Base-by-base conservation (phyloP, 2,888 invertebrate species). In the Lochmaea crataegi region DNA sequence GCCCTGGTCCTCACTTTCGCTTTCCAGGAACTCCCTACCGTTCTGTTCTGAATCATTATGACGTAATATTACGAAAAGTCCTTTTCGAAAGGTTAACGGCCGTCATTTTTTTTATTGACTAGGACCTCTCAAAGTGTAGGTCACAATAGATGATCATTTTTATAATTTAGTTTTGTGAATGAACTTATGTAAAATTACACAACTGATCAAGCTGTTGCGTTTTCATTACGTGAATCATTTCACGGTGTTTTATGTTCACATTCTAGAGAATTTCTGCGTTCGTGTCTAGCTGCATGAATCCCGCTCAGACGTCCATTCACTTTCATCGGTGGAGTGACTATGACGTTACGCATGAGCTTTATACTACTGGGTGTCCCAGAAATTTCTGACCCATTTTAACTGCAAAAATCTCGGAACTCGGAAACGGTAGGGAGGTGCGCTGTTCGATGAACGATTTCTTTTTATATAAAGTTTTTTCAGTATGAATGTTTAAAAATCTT, bases 1-100 rank as follows among this genome's bases (percentile, higher is more conserved):
- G 77, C 73, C 57, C 71, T 11, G 18, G 64, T 12, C n/a, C 45
- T 26, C 22, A 64, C 51, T 60, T 65, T 63, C 61, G 16, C 12
- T 66, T 67, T 60, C 63, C 60, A 32, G 41, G 18, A 60, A 41
- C 18, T 32, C 42, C 61, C 42, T 18, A 18, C n/a, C 11, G 42
- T 12, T n/a, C 14, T 14, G 38, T 61, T 16, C 16, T 41, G 32
- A 16, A 14, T 42, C 42, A 42, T 16, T 38, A 12, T 63, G 32
- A 42, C 18, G 61, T 41, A 61, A 61, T 16, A 61, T 16, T 11
- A n/a, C 10, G 38, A 41, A 41, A 2, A 60, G 7, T 38, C 12
- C n/a, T 11, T 38, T 60, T n/a, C 32, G 3, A n/a, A 60, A 9
- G 14, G 7, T 2, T 14, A 41, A n/a, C 32, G n/a, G 14, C 38